Evolutionary conservation across 2,113 vertebrate species (phyloP), one percentile per base, ranked within the genome.

Genomic region (Dicrurus megarhynchus): DNA sequence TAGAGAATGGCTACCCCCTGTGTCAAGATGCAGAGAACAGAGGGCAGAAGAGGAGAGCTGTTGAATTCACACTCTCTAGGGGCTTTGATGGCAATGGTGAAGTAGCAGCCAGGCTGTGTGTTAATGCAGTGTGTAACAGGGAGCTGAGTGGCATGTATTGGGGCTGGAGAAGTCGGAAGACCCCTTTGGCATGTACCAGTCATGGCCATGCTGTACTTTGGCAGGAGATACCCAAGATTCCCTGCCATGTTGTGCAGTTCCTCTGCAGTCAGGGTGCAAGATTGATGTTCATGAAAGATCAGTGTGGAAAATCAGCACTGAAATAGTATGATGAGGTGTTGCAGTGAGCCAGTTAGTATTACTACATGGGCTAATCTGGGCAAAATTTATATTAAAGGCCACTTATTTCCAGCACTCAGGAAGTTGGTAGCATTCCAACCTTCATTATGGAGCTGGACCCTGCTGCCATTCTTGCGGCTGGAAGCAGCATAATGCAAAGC

Each of bases 71-170:
- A 59, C 39, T 74, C 35, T 56, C 9, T 52, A 13, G 46, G 37
- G 68, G 42, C 35, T 79, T 63, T 79, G 44, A 13, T 61, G 55
- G 50, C n/a, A 65, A 1, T 11, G 44, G 37, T 70, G 91, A 84
- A 70, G 44, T 26, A 81, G 47, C 63, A 69, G 63, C 53, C 61
- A 27, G 85, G 39, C 37, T 56, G 21, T 23, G 35, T 60, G 56
- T 63, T 68, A 88, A n/a, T 35, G n/a, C 26, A 64, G 52, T 8
- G 1, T n/a, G 56, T 46, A 23, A 4, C 46, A 33, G 35, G 53
- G 42, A 70, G 53, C 71, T 20, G 59, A 26, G 35, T 50, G 46
- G 24, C 0, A 0, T 23, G 7, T 19, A 2, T 16, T 9, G 17
- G 17, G 42, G 26, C n/a, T 90, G 68, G 27, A 74, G 71, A 39